Percentiles rank a stretch among this genome's conserved stretches.
These are phyloP conservation scores for Lobophora halterata DNA, from an alignment of 2,888 invertebrate species.

Conservation along the genomic window DNA sequence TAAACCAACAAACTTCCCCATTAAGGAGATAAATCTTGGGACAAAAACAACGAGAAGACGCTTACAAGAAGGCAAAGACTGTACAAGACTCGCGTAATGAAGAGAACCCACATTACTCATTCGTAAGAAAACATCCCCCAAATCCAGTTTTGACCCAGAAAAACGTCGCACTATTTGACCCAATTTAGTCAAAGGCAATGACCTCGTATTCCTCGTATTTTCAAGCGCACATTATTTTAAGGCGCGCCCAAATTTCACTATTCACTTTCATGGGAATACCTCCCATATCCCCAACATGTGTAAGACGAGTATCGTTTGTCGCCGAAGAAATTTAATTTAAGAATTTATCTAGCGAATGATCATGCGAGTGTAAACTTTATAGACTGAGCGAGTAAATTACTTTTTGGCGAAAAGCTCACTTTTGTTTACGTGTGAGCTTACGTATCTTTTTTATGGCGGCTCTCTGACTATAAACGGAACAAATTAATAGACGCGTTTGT, in stretches of 20 bases:
- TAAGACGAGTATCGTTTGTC: constrained; percentile 44
- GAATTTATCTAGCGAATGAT: constrained; percentile 75
- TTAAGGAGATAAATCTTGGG: constrained; percentile 18
- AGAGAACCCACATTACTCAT: constrained; percentile 53
- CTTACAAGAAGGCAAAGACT: constrained; percentile 12
- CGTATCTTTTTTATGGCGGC: constrained; percentile 41
- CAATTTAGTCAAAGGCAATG: constrained; percentile 59
- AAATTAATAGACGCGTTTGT: constrained; percentile 37
- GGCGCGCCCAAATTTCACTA: constrained; percentile 52
- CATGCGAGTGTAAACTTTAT: constrained; percentile 75
- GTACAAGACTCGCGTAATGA: constrained; percentile 28
- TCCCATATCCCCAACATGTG: constrained; percentile 30
- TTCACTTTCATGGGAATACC: constrained; percentile 38
- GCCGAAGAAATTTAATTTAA: constrained; percentile 65
- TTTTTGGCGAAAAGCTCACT: constrained; percentile 45
- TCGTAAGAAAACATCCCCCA: constrained; percentile 52
- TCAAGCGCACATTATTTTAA: constrained; percentile 66
- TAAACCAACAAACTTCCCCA: constrained; percentile 14
- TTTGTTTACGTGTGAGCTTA: constrained; percentile 34
- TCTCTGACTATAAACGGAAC: constrained; percentile 14
- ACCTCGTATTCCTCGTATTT: constrained; percentile 49
- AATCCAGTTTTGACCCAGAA: constrained; percentile 60
- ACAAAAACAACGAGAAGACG: constrained; percentile 18
- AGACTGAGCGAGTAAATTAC: constrained; percentile 64
- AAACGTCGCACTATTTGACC: constrained; percentile 69